Conservation (phyloP, 2,113 vertebrate species). For the Dascyllus trimaculatus region DNA sequence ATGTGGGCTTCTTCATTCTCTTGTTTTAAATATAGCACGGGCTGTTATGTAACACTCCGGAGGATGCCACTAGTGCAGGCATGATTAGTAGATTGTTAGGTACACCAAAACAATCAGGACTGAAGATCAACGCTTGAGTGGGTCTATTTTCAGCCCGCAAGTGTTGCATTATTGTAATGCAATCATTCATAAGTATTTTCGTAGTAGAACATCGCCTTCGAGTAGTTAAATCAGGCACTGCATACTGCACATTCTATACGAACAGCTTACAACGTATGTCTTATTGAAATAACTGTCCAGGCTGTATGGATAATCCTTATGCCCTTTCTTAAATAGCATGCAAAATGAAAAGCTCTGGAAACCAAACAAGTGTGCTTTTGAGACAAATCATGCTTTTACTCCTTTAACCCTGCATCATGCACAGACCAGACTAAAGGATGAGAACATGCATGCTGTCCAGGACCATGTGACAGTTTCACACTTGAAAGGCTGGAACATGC, state of each 20-base stretch:
- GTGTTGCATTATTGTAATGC: neutral
- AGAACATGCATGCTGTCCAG: slow-evolving; percentile 4
- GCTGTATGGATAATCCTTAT: neutral
- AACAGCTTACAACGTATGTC: neutral
- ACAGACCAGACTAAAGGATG: slow-evolving; percentile 9
- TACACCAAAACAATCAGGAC: slow-evolving; percentile 48
- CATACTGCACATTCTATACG: neutral
- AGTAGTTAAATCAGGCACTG: neutral
- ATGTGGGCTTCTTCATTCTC: slow-evolving; percentile 78
- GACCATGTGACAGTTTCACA: slow-evolving; percentile 1
- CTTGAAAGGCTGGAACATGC: neutral
- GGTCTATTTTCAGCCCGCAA: neutral
- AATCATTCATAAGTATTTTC: slow-evolving; percentile 22
- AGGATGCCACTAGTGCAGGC: slow-evolving; percentile 66
- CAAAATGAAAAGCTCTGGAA: neutral
- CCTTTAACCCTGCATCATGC: slow-evolving; percentile 13
- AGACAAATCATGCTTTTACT: neutral
- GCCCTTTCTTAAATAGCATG: neutral
- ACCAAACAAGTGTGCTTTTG: neutral
- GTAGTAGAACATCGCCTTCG: neutral
- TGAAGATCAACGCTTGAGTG: neutral
- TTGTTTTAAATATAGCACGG: slow-evolving; percentile 79
- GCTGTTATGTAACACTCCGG: slow-evolving; percentile 73
- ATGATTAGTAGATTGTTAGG: slow-evolving; percentile 66
- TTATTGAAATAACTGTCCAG: slow-evolving; percentile 1